These are phyloP conservation scores for Nomia melanderi DNA, from an alignment of 1,140 invertebrate species.

Conservation along the genomic window DNA sequence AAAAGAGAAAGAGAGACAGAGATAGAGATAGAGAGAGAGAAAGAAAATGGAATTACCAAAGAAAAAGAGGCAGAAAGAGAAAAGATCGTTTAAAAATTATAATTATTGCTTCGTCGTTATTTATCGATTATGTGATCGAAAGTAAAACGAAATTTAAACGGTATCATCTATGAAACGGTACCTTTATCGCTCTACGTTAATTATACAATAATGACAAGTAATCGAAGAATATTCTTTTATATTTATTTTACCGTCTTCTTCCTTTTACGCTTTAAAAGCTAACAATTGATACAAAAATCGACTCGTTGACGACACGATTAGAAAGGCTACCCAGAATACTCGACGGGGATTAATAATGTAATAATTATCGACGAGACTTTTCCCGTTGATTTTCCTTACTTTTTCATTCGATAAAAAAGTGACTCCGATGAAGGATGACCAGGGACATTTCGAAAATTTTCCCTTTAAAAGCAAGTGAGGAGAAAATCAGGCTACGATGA, in stretches of 20 bases:
- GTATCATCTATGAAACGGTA: neutral
- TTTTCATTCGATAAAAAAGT: constrained; percentile 6
- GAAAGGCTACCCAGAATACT: constrained; percentile 36
- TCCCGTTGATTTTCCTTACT: constrained; percentile 25
- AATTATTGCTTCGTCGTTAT: constrained; percentile 26
- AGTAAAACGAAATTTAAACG: neutral
- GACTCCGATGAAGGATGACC: no score
- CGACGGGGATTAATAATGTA: constrained; percentile 28
- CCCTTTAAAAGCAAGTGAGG: neutral
- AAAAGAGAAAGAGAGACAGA: no score
- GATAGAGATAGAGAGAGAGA: no score
- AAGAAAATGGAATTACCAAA: constrained; percentile 3
- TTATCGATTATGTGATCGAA: neutral
- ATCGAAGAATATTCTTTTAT: constrained; percentile 35
- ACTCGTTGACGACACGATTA: constrained; percentile 46
- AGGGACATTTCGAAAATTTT: neutral
- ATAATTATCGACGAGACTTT: constrained; percentile 26
- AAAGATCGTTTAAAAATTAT: neutral
- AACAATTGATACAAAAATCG: constrained; percentile 51
- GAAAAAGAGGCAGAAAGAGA: neutral
- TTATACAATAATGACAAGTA: constrained; percentile 26
- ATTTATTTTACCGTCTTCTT: constrained; percentile 22
- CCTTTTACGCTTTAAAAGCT: constrained; percentile 21
- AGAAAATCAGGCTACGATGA: neutral
- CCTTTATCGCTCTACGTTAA: neutral